Percentiles rank a stretch among this genome's conserved stretches.
These are phyloP conservation scores for Distichodus sexfasciatus DNA, from an alignment of 2,797 vertebrate genomes.

Conservation along the genomic window DNA sequence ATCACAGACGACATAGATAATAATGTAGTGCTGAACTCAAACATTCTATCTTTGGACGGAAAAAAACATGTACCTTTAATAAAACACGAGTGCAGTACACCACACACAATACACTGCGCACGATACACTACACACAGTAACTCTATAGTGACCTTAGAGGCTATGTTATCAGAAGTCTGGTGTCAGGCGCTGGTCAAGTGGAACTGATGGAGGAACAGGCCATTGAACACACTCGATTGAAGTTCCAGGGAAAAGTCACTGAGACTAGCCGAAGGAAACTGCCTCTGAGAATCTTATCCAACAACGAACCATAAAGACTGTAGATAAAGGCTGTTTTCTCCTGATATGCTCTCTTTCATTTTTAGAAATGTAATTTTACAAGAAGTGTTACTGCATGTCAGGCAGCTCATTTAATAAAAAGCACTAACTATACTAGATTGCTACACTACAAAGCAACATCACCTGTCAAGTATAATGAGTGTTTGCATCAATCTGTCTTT, in stretches of 20 bases:
- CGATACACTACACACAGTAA: neutral
- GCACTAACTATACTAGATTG: neutral
- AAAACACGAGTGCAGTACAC: neutral
- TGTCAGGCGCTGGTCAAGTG: constrained; percentile 21
- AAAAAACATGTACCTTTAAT: no score
- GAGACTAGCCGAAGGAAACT: constrained; percentile 3
- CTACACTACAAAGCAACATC: neutral
- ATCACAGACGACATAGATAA: no score
- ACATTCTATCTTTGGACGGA: no score
- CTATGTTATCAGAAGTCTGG: neutral
- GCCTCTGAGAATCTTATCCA: neutral
- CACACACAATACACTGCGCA: no score
- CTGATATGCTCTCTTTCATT: no score
- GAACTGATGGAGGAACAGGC: constrained; percentile 28
- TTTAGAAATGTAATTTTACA: no score
- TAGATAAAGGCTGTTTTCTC: no score
- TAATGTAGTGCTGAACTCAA: neutral
- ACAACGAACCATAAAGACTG: no score
- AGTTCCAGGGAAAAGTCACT: constrained; percentile 18
- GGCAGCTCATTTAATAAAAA: neutral
- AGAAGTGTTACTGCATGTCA: no score
- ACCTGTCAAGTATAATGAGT: neutral
- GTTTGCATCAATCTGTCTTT: neutral
- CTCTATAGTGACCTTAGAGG: neutral
- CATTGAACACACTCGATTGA: constrained; percentile 19